These are phyloP conservation scores for Trypoxylus dichotomus DNA, from an alignment of 1,140 invertebrate species.

Conservation along the genomic window DNA sequence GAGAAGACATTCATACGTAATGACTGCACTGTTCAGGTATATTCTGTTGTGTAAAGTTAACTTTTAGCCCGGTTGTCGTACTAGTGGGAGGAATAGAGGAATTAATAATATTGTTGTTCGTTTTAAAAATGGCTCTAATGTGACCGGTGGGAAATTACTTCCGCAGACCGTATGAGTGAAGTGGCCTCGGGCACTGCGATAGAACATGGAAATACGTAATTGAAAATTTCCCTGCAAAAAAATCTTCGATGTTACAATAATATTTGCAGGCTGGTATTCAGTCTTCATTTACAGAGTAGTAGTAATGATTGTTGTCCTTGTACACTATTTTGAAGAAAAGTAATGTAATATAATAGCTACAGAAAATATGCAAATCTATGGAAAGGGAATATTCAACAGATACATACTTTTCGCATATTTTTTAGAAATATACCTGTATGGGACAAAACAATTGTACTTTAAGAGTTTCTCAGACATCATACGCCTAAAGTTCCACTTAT, in stretches of 20 bases:
- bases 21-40: neutral
- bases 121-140: neutral
- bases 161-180: neutral
- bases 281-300: neutral
- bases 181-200: neutral
- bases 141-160: constrained; percentile 3
- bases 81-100: neutral
- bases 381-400: too few relatives aligned
- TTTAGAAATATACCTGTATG: too few relatives aligned
- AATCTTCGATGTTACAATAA: neutral
- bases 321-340: too few relatives aligned
- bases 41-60: neutral
- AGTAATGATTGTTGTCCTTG: too few relatives aligned
- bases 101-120: constrained; percentile 11
- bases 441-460: too few relatives aligned
- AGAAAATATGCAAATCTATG: too few relatives aligned
- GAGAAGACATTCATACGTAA: neutral
- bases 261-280: neutral
- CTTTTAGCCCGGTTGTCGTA: neutral
- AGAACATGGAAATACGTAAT: neutral
- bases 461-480: too few relatives aligned
- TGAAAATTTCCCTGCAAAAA: neutral
- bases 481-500: too few relatives aligned
- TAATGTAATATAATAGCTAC: too few relatives aligned
- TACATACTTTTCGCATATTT: too few relatives aligned